Conservation (phyloP, 2,888 invertebrate genomes). For the Clistopyga incitator region DNA sequence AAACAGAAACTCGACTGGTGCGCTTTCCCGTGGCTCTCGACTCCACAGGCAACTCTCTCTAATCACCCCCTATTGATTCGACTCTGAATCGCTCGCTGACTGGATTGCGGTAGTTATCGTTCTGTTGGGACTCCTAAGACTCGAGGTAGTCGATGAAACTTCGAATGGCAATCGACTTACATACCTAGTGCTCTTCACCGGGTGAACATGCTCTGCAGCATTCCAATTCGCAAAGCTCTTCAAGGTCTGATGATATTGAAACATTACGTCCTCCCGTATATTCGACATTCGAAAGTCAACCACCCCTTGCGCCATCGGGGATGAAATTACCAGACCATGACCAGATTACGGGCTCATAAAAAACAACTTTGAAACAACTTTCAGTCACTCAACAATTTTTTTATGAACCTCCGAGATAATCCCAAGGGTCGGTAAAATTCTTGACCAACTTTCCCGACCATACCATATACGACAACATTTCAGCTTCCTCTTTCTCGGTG, state of each 20-base stretch:
- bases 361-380: constrained; percentile 26
- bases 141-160: constrained; percentile 47
- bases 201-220: background rate
- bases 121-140: constrained; percentile 38
- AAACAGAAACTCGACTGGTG: constrained; percentile 55
- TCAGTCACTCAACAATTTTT: constrained; percentile 11
- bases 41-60: constrained; percentile 48
- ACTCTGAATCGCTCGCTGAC: constrained; percentile 46
- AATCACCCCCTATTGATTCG: constrained; percentile 65
- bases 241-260: constrained; percentile 20
- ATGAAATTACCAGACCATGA: constrained; percentile 17
- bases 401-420: constrained; percentile 29
- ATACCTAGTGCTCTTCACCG: constrained; percentile 25
- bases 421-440: constrained; percentile 18
- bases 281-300: background rate
- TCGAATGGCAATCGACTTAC: constrained; percentile 61
- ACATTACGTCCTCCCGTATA: constrained; percentile 21
- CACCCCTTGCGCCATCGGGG: constrained; percentile 16
- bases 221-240: constrained; percentile 9
- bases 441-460: constrained; percentile 26
- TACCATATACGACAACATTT: too few relatives aligned
- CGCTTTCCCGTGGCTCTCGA: constrained; percentile 45
- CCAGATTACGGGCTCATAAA: background rate
- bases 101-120: constrained; percentile 62
- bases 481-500: constrained; percentile 17